Base-by-base conservation (phyloP, 64 coral and sea anemone genomes). In the Orbicella faveolata region DNA sequence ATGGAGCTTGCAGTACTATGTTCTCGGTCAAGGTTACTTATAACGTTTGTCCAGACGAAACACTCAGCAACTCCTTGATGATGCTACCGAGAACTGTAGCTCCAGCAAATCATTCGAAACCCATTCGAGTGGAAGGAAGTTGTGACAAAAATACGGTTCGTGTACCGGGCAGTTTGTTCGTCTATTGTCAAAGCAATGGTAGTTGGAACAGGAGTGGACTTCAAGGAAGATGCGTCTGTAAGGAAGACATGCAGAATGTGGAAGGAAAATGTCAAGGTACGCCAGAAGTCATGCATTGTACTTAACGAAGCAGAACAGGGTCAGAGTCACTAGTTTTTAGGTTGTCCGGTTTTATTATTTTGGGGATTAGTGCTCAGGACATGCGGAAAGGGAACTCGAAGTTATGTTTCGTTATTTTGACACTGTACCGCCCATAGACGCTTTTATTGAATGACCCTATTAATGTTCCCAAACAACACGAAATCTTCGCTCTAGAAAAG, bases 1-100 rank as follows among this genome's bases (percentile, higher is more conserved):
- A 36, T 37, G 80, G 80, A 10, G 26, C 57, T 7, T 83, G 80
- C 18, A 83, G 17, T 35, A 9, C 3, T 21, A 10, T 83, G 30
- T 83, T 21, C 35, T 83, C 80, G 4, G 80, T 83, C 19, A 83
- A 19, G 7, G 33, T 83, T 15, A 36, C 33, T 66, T 83, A 83
- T 39, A 37, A 83, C 6, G 4, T 83, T 23, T 83, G 80, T 65
- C 33, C 61, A 9, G 6, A 2, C 2, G 35, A 20, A 37, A 63
- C 57, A 21, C 80, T 65, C 20, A 19, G 0, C 1, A 21, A 65
- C 61, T 66, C 61, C 14, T 63, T 63, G 80, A 61, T 83, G 2
- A 13, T 1, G 9, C 61, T 83, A 21, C 80, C 59, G 1, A 2
- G 26, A 39, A 83, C 75, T 21, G 5, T 78, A 78, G 75, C 75